These are phyloP conservation scores for Oligia latruncula DNA, from an alignment of 2,888 invertebrate species.

Conservation along the genomic window DNA sequence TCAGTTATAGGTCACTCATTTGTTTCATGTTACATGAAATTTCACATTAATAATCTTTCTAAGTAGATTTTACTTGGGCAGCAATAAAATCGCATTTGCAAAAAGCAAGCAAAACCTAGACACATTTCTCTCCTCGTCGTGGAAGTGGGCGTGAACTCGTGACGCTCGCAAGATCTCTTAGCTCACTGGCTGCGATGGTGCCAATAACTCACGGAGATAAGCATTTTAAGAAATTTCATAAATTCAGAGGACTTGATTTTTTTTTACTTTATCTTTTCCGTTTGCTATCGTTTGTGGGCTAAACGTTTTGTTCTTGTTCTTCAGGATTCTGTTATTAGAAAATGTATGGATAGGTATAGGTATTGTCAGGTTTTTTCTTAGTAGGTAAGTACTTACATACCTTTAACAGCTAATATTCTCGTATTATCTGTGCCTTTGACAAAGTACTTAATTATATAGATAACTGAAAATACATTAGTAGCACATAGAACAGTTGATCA, in stretches of 20 bases:
- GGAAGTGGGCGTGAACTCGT: conserved; percentile 51
- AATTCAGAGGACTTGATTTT: conserved; percentile 45
- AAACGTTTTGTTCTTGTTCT: conserved; percentile 31
- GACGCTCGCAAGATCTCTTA: conserved; percentile 58
- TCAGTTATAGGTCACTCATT: not conserved
- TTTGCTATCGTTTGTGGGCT: conserved; percentile 52
- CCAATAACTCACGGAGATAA: conserved; percentile 67
- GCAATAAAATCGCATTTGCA: conserved; percentile 47
- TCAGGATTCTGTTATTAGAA: conserved; percentile 34
- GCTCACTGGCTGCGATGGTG: conserved; percentile 59
- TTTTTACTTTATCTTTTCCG: conserved; percentile 48
- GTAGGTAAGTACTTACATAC: not conserved
- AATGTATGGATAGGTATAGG: conserved; percentile 31
- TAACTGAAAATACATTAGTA: conserved; percentile 27
- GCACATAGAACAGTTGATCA: conserved; percentile 4
- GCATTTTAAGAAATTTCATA: conserved; percentile 64
- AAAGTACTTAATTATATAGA: not conserved
- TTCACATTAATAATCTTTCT: conserved; percentile 28
- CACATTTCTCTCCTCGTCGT: conserved; percentile 47
- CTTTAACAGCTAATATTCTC: not conserved
- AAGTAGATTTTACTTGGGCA: conserved; percentile 19
- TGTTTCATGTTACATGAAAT: conserved; percentile 7
- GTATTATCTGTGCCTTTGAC: not conserved
- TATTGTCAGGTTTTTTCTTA: not conserved
- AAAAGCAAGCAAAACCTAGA: conserved; percentile 49